Conservation (phyloP, 1,140 invertebrate species). For the Bemisia tabaci region DNA sequence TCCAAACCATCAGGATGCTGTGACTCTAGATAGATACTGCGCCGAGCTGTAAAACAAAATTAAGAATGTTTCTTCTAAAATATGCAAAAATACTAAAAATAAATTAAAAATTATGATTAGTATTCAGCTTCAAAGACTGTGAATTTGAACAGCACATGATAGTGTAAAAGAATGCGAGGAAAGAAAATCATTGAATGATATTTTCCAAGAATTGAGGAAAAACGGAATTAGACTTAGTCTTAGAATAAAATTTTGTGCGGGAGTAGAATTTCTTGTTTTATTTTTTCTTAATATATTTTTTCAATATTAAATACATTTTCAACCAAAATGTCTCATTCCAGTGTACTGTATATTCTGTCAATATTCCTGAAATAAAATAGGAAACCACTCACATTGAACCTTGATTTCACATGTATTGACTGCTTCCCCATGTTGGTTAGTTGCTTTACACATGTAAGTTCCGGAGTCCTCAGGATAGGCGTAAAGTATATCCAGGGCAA, state of each 20-base stretch:
- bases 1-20: conserved; percentile 86
- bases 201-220: too few species aligned
- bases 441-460: conserved; percentile 88
- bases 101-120: conserved; percentile 14
- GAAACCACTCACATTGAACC: conserved; percentile 54
- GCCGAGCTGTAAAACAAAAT: conserved; percentile 56
- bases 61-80: too few species aligned
- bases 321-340: too few species aligned
- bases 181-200: too few species aligned
- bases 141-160: background rate
- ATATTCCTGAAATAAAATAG: too few species aligned
- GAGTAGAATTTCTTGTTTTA: too few species aligned
- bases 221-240: too few species aligned
- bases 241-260: too few species aligned
- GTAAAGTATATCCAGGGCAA: conserved; percentile 85
- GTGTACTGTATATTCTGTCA: too few species aligned
- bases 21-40: conserved; percentile 74
- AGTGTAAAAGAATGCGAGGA: background rate
- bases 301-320: too few species aligned
- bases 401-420: conserved; percentile 81
- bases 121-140: background rate
- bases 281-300: too few species aligned
- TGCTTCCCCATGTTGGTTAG: conserved; percentile 79
- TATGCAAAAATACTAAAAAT: conserved; percentile 24
- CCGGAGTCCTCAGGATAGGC: conserved; percentile 86